A percentile compares a stretch with the other conserved stretches of the same genome.
These are phyloP conservation scores for Phaenicophaeus curvirostris DNA, from an alignment of 2,797 vertebrate genomes.

Conservation along the genomic window DNA sequence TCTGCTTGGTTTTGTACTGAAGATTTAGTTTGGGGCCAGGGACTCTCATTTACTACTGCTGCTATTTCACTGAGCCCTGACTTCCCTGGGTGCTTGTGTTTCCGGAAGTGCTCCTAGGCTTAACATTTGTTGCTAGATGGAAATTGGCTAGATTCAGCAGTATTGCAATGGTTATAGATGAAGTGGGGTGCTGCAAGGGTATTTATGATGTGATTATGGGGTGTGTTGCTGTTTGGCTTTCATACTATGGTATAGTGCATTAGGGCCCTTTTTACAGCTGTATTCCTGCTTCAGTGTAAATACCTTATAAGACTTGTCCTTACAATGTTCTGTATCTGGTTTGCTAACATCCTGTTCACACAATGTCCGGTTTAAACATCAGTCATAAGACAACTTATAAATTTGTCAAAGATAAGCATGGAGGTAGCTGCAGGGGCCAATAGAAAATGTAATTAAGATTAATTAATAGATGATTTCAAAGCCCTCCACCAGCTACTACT, in stretches of 20 bases:
- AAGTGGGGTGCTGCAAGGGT: background rate
- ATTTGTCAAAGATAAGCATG: background rate
- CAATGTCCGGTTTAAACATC: background rate
- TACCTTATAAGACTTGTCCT: background rate
- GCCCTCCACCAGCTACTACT: background rate
- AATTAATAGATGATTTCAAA: background rate
- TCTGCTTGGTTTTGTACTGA: background rate
- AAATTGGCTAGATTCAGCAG: background rate
- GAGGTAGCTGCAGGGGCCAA: background rate
- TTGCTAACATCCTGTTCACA: background rate
- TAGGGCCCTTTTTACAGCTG: background rate
- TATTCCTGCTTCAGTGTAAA: background rate
- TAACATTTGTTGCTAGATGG: background rate
- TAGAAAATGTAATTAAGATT: background rate
- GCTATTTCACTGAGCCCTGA: background rate
- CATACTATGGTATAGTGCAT: accelerated
- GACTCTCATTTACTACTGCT: background rate
- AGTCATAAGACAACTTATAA: accelerated
- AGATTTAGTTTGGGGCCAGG: background rate
- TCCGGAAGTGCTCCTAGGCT: background rate
- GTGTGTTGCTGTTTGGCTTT: background rate
- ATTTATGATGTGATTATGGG: background rate
- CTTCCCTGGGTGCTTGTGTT: background rate
- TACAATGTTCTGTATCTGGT: background rate
- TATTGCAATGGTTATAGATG: background rate